Evolutionary conservation across 2,888 invertebrate species (phyloP), one percentile per base, ranked within the genome.

Genomic region (Agriotes lineatus): DNA sequence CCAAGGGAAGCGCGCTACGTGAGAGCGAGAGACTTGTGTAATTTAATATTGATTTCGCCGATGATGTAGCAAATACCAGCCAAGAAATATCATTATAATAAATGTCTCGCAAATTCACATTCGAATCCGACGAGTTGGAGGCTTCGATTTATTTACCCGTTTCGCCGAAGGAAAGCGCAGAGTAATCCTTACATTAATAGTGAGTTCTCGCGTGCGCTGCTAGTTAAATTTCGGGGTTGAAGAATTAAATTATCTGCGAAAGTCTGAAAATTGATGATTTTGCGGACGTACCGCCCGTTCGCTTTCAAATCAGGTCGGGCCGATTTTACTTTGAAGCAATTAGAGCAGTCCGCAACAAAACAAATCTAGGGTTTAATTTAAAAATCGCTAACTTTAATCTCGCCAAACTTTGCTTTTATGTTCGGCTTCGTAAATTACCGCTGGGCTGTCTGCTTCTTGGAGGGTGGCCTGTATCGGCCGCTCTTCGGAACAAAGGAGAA

Each of bases 41-140:
- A 70, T 70, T 70, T 70, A 66, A 61, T 70, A 70, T 70, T 70
- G 69, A 70, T 70, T 70, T 66, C 58, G 35, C n/a, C 62, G 56
- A 66, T 60, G 60, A 70, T 70, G 65, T 50, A 60, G 69, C 60
- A 65, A 54, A 65, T 52, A 52, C 48, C 61, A 52, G 59, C 22
- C 48, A 35, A 48, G 57, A 64, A 64, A 64, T 48, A 50, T 57
- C 64, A 39, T 64, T 64, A 58, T 58, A 64, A 45, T 56, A 35
- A 63, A 56, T 63, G 63, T 45, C 56, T 45, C 22, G 20, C 56
- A 56, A 56, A 56, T 56, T 56, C 25, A 25, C 39, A 48, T 52
- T 56, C 56, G 4, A 18, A 35, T 56, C 39, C 30, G 7, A 10
- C 5, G 19, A 56, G 56, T 12, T 56, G 18, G 33, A 52, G 9